phyloP scores from a whole-genome alignment of 2,113 vertebrate species.

The Telmatochromis brichardi region DNA sequence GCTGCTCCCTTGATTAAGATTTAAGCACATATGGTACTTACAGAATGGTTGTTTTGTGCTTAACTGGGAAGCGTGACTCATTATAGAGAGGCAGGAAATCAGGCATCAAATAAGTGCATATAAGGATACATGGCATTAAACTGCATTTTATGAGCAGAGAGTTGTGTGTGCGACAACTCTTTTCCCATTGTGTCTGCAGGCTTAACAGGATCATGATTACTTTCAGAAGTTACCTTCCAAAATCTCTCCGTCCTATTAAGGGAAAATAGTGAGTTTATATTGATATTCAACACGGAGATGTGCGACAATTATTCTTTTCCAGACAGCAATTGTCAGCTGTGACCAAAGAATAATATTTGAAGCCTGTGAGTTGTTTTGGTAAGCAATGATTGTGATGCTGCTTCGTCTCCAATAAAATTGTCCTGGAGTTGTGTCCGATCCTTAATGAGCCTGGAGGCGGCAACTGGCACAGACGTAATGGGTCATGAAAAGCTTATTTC shows the following conservation, averaged over 20 bases:
- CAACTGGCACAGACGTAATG: slow-evolving; percentile 25
- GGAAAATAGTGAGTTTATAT: background rate
- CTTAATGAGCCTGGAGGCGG: slow-evolving; percentile 51
- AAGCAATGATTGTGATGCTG: background rate
- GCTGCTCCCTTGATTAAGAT: background rate
- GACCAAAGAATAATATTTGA: slow-evolving; percentile 6
- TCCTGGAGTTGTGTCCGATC: slow-evolving; percentile 20
- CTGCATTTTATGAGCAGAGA: background rate
- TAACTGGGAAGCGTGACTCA: background rate
- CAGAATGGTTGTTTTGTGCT: background rate
- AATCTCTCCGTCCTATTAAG: background rate
- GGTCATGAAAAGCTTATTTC: slow-evolving; percentile 52
- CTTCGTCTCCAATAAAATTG: background rate
- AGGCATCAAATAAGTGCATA: background rate
- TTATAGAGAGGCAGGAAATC: background rate
- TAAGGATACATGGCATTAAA: background rate
- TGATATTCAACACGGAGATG: background rate
- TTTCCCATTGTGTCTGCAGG: background rate
- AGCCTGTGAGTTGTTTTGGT: slow-evolving; percentile 16
- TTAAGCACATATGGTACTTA: background rate
- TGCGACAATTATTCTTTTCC: background rate
- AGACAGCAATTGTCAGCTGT: slow-evolving; percentile 14
- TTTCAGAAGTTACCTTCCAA: background rate
- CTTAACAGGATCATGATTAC: background rate
- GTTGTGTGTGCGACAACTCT: background rate